phyloP scores from a whole-genome alignment of 1,140 invertebrate genomes.

The Octopus bimaculoides region DNA sequence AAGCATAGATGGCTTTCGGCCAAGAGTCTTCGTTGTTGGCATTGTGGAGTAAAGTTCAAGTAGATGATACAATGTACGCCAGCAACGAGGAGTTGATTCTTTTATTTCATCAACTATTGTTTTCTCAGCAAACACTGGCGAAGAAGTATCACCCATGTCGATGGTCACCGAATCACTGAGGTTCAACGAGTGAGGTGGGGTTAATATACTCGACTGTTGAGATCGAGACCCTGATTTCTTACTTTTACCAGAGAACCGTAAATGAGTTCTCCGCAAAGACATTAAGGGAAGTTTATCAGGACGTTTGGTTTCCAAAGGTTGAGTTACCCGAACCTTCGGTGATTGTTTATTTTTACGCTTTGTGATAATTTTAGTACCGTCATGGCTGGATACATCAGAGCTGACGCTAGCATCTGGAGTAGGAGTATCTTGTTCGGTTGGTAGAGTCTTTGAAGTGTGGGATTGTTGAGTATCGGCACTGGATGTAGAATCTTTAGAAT shows the following conservation, averaged over 20 bases:
- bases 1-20: constrained; percentile 54
- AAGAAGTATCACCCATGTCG: constrained; percentile 54
- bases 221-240: constrained; percentile 20
- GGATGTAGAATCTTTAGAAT: constrained; percentile 53
- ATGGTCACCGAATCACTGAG: constrained; percentile 55
- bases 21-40: constrained; percentile 90
- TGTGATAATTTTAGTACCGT: constrained; percentile 5
- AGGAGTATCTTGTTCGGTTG: not conserved
- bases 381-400: constrained; percentile 18
- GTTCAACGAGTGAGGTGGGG: constrained; percentile 48
- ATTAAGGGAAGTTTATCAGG: constrained; percentile 18
- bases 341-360: constrained; percentile 5
- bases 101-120: constrained; percentile 57
- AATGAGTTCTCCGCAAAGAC: constrained; percentile 24
- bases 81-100: constrained; percentile 75
- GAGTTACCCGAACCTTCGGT: not conserved
- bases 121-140: constrained; percentile 53
- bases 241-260: constrained; percentile 28
- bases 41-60: constrained; percentile 90
- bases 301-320: constrained; percentile 10
- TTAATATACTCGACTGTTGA: constrained; percentile 28
- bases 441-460: constrained; percentile 31
- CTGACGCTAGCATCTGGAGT: constrained; percentile 15
- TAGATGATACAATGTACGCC: constrained; percentile 90
- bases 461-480: constrained; percentile 52